Percentiles rank a stretch among this genome's conserved stretches.
These are phyloP conservation scores for Nemotelus nigrinus DNA, from an alignment of 2,888 invertebrate species.

Conservation along the genomic window DNA sequence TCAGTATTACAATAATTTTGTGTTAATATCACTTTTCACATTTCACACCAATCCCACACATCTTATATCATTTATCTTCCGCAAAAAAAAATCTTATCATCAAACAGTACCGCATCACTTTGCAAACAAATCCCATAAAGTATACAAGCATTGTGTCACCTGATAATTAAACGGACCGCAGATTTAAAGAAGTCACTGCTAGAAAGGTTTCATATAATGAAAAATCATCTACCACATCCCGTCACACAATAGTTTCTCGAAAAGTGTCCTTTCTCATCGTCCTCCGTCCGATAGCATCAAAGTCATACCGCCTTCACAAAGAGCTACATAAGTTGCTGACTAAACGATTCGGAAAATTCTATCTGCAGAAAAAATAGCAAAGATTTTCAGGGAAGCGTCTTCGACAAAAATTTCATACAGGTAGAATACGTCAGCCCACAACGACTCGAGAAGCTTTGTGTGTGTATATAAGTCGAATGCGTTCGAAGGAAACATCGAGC, in stretches of 20 bases:
- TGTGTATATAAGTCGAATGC: background rate
- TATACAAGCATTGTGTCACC: conserved; percentile 18
- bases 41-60: too few relatives aligned
- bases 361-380: conserved; percentile 10
- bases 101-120: conserved; percentile 27
- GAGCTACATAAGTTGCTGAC: conserved; percentile 4
- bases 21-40: too few relatives aligned
- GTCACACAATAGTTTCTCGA: conserved; percentile 10
- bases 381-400: background rate
- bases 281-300: conserved; percentile 10
- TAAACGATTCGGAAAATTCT: conserved; percentile 26
- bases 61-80: too few relatives aligned
- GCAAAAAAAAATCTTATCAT: background rate
- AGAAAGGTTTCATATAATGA: conserved; percentile 20
- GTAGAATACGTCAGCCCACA: too few relatives aligned
- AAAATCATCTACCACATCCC: conserved; percentile 35
- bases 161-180: background rate
- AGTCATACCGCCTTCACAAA: conserved; percentile 5
- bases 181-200: conserved; percentile 23
- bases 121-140: conserved; percentile 24
- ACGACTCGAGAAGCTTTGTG: background rate
- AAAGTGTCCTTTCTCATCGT: conserved; percentile 19
- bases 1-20: too few relatives aligned
- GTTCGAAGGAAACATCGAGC: background rate
- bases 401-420: too few relatives aligned